Conservation (phyloP, 2,797 vertebrate genomes). For the Acanthopagrus latus region DNA sequence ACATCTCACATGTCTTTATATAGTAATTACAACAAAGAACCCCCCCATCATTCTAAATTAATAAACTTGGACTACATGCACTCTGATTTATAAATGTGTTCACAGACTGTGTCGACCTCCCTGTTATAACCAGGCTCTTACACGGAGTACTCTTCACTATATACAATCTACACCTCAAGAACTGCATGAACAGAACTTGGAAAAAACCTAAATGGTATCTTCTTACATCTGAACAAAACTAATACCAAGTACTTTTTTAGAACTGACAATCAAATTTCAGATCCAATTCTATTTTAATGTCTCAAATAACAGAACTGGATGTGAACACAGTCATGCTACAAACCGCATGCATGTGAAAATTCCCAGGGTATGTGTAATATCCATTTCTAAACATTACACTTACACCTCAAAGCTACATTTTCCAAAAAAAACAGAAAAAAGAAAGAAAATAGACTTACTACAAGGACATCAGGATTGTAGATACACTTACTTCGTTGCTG, state of each 20-base stretch:
- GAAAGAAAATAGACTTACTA: not conserved
- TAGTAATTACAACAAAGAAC: not conserved
- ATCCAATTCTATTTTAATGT: not conserved
- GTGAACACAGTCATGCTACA: conserved; percentile 40
- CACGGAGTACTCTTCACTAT: too few relatives aligned
- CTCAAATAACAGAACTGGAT: not conserved
- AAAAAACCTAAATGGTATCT: not conserved
- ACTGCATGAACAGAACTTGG: not conserved
- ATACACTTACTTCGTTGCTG: not conserved
- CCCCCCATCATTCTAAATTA: not conserved
- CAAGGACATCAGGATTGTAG: not conserved
- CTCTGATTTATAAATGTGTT: not conserved
- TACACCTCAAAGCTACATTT: not conserved
- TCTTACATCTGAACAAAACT: not conserved
- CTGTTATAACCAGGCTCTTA: not conserved
- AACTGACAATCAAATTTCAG: not conserved
- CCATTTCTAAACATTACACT: not conserved
- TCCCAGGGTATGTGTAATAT: not conserved
- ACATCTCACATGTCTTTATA: not conserved
- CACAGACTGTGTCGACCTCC: not conserved
- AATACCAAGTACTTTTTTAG: not conserved
- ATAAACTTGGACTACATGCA: not conserved
- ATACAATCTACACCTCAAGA: too few relatives aligned
- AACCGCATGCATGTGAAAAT: conserved; percentile 32
- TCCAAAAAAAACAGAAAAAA: not conserved